Conservation (phyloP, 2,113 vertebrate genomes). For the Bos indicus region DNA sequence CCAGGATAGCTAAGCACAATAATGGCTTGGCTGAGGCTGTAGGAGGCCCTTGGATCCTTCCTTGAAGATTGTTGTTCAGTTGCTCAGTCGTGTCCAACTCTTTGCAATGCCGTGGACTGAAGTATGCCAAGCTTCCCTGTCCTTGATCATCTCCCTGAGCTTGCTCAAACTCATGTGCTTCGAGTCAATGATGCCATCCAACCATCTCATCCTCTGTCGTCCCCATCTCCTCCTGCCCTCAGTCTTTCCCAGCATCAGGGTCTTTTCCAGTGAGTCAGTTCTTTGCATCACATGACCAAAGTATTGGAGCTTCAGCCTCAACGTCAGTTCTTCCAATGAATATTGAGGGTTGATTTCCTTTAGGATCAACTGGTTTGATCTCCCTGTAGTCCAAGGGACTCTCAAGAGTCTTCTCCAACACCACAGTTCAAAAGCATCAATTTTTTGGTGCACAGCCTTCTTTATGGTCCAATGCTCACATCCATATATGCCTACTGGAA, state of each 20-base stretch:
- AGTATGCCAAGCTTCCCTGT: not conserved
- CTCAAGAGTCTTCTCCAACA: not conserved
- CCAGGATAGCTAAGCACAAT: not conserved
- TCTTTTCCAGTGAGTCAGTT: not conserved
- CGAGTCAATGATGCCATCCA: not conserved
- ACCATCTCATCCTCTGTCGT: not conserved
- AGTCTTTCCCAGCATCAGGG: not conserved
- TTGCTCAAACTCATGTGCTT: not conserved
- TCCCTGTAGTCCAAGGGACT: not conserved
- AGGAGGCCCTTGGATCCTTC: not conserved
- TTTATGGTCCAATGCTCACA: not conserved
- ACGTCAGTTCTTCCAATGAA: not conserved
- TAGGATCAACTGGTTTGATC: not conserved
- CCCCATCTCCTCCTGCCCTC: not conserved
- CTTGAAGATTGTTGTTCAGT: not conserved
- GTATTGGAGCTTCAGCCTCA: not conserved
- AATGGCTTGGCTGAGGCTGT: not conserved
- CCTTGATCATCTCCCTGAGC: not conserved
- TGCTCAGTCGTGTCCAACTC: not conserved
- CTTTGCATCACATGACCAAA: not conserved
- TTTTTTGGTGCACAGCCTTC: not conserved
- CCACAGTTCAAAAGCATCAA: not conserved
- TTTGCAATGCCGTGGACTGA: not conserved
- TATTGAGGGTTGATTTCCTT: not conserved
- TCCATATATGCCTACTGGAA: not conserved